Base-by-base conservation (phyloP, 2,888 invertebrate genomes). In the Calliopum simillimum region DNA sequence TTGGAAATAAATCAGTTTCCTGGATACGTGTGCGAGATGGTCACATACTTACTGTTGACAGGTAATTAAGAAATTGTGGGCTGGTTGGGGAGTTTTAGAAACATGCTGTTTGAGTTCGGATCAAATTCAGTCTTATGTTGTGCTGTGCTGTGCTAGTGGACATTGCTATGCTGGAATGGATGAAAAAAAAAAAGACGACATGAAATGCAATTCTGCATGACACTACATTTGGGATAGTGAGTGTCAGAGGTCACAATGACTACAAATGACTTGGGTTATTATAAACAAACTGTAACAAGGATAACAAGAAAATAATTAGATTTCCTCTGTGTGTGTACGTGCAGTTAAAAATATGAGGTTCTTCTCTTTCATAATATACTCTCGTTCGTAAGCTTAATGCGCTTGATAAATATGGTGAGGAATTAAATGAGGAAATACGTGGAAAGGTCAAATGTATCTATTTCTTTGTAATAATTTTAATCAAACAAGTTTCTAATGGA, bases 1-100 rank as follows among this genome's bases (percentile, higher is more conserved):
- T 96, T 79, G 95, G 95, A 85, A 96, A 96, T 89, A 96, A 95
- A 90, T 95, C 95, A 75, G 95, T 96, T 77, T 95, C 95, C 80
- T 96, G 96, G 96, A 94, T 96, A 85, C 90, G 96, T 81, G 91
- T 93, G 76, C 91, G 94, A 82, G 96, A 96, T 88, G 93, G 94
- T 78, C 95, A 96, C 88, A 96, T 96, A 86, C 90, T 96, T 80
- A 94, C 95, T 71, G 95, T 96, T 85, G 96, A 95, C 89, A 89
- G 92, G 81, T 93, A 92, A 86, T 81, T 84, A 82, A 79, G 74
- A 75, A 77, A 46, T n/a, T 43, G 59, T 59, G 11, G 67, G 47
- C 21, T 23, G 53, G 23, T 44, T 56, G 21, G 25, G 56, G 56
- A 11, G 16, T 3, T 33, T 3, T 23, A 19, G 46, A 13, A 71